These are phyloP conservation scores for Papilio helenus DNA, from an alignment of 1,140 invertebrate genomes.

Conservation along the genomic window DNA sequence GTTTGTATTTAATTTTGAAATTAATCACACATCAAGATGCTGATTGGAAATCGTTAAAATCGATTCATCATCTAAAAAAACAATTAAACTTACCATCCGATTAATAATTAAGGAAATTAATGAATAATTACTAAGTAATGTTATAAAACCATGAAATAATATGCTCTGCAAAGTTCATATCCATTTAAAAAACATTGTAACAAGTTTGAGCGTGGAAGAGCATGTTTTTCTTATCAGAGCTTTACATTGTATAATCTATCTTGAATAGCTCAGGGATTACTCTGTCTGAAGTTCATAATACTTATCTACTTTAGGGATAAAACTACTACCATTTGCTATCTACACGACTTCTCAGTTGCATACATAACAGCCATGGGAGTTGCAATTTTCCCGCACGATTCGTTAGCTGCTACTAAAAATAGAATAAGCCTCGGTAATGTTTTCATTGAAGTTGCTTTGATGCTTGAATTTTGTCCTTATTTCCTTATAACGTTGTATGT, in stretches of 20 bases:
- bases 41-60: too few relatives aligned
- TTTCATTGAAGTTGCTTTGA: neutral
- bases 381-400: conserved; percentile 12
- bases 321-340: neutral
- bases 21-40: too few relatives aligned
- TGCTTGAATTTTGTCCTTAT: neutral
- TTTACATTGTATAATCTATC: too few relatives aligned
- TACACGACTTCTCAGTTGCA: neutral
- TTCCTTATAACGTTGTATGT: neutral
- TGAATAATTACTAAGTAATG: neutral
- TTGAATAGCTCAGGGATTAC: too few relatives aligned
- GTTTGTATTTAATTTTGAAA: too few relatives aligned
- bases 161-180: neutral
- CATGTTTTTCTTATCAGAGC: neutral
- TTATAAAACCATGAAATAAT: neutral
- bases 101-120: neutral
- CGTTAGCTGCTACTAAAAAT: neutral
- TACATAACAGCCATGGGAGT: neutral
- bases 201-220: neutral
- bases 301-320: neutral
- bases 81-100: neutral
- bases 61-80: neutral
- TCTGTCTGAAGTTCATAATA: neutral
- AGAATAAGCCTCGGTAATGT: neutral
- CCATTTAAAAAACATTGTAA: neutral